A percentile compares a stretch with the other conserved stretches of the same genome.
phyloP scores from a whole-genome alignment of 2,113 vertebrate genomes.

The Theristicus caerulescens region DNA sequence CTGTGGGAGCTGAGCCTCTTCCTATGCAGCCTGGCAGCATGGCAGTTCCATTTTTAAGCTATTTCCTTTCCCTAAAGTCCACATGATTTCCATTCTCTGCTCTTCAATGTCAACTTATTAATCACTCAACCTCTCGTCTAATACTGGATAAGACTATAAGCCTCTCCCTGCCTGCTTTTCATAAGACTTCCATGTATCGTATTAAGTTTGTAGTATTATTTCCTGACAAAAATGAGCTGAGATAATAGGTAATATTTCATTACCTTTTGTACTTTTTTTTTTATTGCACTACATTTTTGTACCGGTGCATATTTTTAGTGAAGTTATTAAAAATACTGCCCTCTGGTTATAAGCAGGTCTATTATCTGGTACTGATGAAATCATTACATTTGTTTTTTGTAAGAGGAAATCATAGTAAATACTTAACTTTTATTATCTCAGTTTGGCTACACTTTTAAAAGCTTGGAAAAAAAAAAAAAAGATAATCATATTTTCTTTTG shows the following conservation, averaged over 20 bases:
- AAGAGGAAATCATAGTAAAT: slow-evolving; percentile 4
- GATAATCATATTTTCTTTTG: background rate
- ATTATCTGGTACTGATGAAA: slow-evolving; percentile 34
- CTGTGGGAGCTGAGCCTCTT: background rate
- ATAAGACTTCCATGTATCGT: slow-evolving; percentile 9
- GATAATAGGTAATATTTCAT: slow-evolving; percentile 67
- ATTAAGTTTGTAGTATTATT: slow-evolving; percentile 54
- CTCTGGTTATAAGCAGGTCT: slow-evolving; percentile 45
- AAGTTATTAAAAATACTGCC: slow-evolving; percentile 67
- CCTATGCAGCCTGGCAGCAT: background rate
- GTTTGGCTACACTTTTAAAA: slow-evolving; percentile 11
- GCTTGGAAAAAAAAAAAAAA: background rate
- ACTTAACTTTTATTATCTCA: slow-evolving; percentile 9
- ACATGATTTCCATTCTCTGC: slow-evolving; percentile 29
- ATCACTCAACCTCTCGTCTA: background rate
- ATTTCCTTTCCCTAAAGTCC: slow-evolving; percentile 39
- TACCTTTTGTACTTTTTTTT: slow-evolving; percentile 57
- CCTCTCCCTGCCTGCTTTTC: slow-evolving; percentile 34
- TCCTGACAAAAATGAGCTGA: slow-evolving; percentile 62
- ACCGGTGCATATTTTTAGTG: slow-evolving; percentile 38
- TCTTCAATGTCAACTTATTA: slow-evolving; percentile 34
- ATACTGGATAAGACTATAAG: slow-evolving; percentile 34
- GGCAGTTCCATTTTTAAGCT: background rate
- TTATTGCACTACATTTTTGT: slow-evolving; percentile 51
- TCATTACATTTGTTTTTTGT: slow-evolving; percentile 18